phyloP scores from a whole-genome alignment of 2,888 invertebrate species.

The Anticlea derivata region DNA sequence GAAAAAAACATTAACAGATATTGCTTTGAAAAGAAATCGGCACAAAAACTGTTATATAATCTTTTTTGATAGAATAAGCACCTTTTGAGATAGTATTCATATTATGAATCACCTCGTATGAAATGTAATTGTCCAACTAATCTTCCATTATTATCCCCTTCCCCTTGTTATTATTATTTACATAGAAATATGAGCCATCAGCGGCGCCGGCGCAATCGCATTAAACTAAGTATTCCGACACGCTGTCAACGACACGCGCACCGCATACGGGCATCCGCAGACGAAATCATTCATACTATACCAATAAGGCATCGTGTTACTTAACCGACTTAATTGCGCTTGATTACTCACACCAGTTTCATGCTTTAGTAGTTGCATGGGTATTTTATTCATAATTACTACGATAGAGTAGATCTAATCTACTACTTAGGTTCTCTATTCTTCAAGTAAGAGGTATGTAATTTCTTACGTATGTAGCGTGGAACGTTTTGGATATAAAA shows the following conservation, averaged over 20 bases:
- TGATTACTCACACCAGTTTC: conserved; percentile 19
- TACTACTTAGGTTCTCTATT: not conserved
- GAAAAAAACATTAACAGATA: no score
- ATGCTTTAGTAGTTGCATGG: not conserved
- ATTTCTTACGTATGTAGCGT: no score
- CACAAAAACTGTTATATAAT: no score
- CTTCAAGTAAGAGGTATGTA: not conserved
- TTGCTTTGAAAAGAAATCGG: no score
- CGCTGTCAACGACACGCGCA: conserved; percentile 23
- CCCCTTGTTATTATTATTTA: not conserved
- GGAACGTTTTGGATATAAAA: no score
- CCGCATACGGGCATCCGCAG: conserved; percentile 20
- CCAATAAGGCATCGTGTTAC: conserved; percentile 23
- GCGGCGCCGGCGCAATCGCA: conserved; percentile 33
- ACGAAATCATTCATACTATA: conserved; percentile 23
- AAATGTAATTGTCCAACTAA: not conserved
- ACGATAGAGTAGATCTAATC: no score
- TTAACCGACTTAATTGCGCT: conserved; percentile 14
- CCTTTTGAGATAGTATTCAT: no score
- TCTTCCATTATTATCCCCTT: not conserved
- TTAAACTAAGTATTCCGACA: conserved; percentile 14
- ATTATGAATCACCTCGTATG: not conserved
- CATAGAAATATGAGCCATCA: conserved; percentile 12
- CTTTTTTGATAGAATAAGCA: no score
- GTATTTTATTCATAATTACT: not conserved